phyloP scores from a whole-genome alignment of 2,113 vertebrate genomes.

The Sterna hirundo region DNA sequence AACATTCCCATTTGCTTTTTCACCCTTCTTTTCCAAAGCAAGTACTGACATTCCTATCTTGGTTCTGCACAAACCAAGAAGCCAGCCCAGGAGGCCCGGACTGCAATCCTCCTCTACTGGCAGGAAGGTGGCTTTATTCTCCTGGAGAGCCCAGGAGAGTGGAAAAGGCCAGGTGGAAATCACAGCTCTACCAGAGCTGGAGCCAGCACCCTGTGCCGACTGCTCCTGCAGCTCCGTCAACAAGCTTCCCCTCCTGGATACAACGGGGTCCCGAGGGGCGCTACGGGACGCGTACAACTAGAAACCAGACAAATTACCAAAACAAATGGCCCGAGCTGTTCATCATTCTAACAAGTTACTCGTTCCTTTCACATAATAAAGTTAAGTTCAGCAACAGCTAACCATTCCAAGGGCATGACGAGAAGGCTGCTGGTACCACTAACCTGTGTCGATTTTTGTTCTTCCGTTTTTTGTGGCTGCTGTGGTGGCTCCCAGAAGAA shows the following conservation, averaged over 20 bases:
- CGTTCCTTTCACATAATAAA: neutral
- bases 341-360: rapidly evolving
- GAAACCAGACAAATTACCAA: neutral
- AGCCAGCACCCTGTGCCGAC: neutral
- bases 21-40: neutral
- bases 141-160: neutral
- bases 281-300: neutral
- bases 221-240: neutral
- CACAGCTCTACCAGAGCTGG: neutral
- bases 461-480: conserved; percentile 98
- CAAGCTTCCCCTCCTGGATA: neutral
- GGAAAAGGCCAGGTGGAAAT: neutral
- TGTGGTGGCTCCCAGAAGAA: conserved; percentile 92
- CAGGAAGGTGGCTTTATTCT: neutral
- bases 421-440: conserved; percentile 42
- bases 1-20: neutral
- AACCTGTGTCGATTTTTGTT: conserved; percentile 99
- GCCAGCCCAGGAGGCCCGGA: neutral
- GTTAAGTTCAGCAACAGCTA: neutral
- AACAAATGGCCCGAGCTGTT: neutral
- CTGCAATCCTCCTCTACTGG: neutral
- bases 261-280: rapidly evolving
- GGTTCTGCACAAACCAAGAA: neutral
- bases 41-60: neutral
- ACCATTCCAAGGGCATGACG: neutral